Percentiles rank a stretch among this genome's conserved stretches.
phyloP scores from a whole-genome alignment of 2,797 vertebrate genomes.

The Podarcis lilfordi region DNA sequence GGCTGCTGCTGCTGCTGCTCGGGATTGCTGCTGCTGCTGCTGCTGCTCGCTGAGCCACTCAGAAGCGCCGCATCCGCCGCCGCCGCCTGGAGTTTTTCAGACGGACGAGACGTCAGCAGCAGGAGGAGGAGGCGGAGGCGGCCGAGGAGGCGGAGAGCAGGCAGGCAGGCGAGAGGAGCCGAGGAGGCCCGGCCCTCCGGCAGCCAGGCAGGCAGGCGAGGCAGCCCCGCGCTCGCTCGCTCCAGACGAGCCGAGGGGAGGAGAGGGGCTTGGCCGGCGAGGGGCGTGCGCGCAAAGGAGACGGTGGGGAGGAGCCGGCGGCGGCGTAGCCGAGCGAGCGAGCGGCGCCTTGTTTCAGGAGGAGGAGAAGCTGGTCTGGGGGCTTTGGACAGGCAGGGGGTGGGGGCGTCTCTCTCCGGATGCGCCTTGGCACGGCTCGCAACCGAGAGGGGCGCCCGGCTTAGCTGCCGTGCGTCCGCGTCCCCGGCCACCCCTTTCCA shows the following conservation, averaged over 20 bases:
- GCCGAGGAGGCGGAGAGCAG: not conserved
- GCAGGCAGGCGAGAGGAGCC: not conserved
- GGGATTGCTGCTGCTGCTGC: conserved; percentile 71
- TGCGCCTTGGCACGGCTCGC: not conserved
- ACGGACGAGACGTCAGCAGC: conserved; percentile 80
- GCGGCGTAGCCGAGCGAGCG: not conserved
- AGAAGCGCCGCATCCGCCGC: conserved; percentile 59
- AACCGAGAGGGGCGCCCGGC: not conserved
- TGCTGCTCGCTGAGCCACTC: conserved; percentile 62
- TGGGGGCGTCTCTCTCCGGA: not conserved
- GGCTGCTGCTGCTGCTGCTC: conserved; percentile 59
- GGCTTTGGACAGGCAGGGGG: not conserved
- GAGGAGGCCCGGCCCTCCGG: not conserved
- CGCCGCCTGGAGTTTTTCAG: conserved; percentile 79
- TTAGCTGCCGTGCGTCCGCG: not conserved
- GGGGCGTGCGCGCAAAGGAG: not conserved
- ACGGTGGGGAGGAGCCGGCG: not conserved
- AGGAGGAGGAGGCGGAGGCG: conserved; percentile 28
- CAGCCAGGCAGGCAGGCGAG: not conserved
- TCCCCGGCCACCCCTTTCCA: not conserved
- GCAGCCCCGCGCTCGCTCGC: not conserved
- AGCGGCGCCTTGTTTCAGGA: not conserved
- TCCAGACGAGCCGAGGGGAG: not conserved
- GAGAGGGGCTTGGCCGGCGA: not conserved
- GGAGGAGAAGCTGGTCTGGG: not conserved